Base-by-base conservation (phyloP, 2,888 invertebrate genomes). In the Choristoneura rosaceana region DNA sequence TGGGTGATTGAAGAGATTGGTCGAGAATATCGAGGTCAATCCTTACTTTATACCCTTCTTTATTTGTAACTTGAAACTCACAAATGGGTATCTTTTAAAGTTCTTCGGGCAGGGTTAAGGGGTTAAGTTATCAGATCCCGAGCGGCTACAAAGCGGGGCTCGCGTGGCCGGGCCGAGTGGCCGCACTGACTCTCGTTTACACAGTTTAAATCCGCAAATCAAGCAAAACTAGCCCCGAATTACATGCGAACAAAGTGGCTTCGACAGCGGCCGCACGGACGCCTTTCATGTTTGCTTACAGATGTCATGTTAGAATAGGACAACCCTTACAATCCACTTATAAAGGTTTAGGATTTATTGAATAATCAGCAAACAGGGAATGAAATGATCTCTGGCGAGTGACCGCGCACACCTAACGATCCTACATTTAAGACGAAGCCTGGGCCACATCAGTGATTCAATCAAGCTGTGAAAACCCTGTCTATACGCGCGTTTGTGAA, bases 181-280 rank as follows among this genome's bases (percentile, higher is more conserved):
- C 76, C 74, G 66, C 75, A 69, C 74, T 76, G 75, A 69, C 77
- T 79, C 79, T 79, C 84, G 82, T 85, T 87, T 85, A 67, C 78
- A 76, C 77, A 78, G 78, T 80, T 82, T 78, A 81, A 84, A 82
- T 82, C 85, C 87, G 85, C 86, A 90, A 87, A 89, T 88, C 85
- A 85, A 85, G 82, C 80, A 77, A 71, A 79, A 78, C 82, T 58
- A 67, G 62, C 62, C 47, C 58, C 81, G 80, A 69, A 79, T 77
- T 69, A 71, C 47, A 38, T 34, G 65, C 52, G 43, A 61, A 38
- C 52, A 38, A 64, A 45, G 43, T 33, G 58, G 59, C 67, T 43
- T 55, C 14, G 63, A 41, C 47, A 62, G 55, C 25, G 43, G 34
- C 61, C 63, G 63, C 67, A 69, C 60, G 25, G 63, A 50, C 60